A percentile compares a stretch with the other conserved stretches of the same genome.
phyloP scores from a whole-genome alignment of 2,888 invertebrate species.

The Epinotia bilunana region DNA sequence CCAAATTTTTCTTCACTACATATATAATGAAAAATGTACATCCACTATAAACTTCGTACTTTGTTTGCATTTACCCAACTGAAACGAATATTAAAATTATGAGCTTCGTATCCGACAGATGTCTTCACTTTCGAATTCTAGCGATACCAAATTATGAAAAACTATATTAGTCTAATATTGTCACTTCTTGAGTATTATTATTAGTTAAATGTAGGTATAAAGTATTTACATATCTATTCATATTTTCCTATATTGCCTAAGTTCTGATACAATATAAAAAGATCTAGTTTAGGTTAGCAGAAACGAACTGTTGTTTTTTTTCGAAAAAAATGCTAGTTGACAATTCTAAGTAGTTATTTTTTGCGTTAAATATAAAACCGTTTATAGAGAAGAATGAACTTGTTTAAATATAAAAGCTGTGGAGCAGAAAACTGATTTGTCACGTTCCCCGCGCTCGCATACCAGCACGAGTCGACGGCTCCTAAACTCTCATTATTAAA shows the following conservation, averaged over 20 bases:
- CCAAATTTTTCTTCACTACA: constrained; percentile 66
- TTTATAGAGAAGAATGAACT: constrained; percentile 43
- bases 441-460: constrained; percentile 40
- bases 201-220: too few species aligned
- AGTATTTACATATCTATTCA: too few species aligned
- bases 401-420: constrained; percentile 44
- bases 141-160: background rate
- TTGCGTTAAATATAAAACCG: constrained; percentile 40
- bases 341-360: constrained; percentile 17
- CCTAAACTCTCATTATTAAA: constrained; percentile 33
- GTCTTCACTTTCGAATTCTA: background rate
- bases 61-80: constrained; percentile 57
- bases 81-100: constrained; percentile 52
- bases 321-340: constrained; percentile 9
- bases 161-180: too few species aligned
- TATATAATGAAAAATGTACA: constrained; percentile 46
- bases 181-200: too few species aligned
- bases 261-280: background rate
- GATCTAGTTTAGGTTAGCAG: constrained; percentile 7
- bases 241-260: too few species aligned
- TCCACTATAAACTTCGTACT: constrained; percentile 52
- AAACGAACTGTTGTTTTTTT: constrained; percentile 13
- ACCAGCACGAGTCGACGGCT: constrained; percentile 39
- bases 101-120: constrained; percentile 19
- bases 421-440: constrained; percentile 44